Percentiles rank a stretch among this genome's conserved stretches.
Evolutionary conservation across 2,888 invertebrate genomes (phyloP).

Genomic region (Eueremaeus valkanovi): DNA sequence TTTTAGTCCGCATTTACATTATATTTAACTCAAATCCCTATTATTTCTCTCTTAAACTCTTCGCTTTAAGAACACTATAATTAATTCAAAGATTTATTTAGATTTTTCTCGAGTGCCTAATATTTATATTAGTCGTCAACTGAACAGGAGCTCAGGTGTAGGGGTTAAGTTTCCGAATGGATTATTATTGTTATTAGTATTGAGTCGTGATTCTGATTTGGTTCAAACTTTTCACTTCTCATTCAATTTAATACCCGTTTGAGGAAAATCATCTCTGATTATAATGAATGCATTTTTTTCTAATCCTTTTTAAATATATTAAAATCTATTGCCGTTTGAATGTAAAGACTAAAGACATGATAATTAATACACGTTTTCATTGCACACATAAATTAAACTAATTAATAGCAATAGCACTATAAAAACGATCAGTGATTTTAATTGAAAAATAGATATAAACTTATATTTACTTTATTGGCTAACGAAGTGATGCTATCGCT

Average conservation of each 20-base stretch:
- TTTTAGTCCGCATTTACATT: too few species aligned
- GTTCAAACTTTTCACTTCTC: neutral
- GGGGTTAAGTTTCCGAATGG: neutral
- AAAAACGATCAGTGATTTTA: too few species aligned
- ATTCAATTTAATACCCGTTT: neutral
- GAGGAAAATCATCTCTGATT: too few species aligned
- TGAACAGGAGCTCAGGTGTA: neutral
- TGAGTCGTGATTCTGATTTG: neutral
- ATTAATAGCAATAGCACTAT: conserved; percentile 22
- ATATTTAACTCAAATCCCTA: neutral
- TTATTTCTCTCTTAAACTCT: too few species aligned
- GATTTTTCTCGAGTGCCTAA: neutral
- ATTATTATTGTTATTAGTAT: neutral
- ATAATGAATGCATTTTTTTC: neutral
- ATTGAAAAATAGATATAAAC: too few species aligned
- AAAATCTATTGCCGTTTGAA: neutral
- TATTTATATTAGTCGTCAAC: conserved; percentile 8
- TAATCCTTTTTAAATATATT: neutral
- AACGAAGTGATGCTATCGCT: too few species aligned
- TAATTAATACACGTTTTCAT: neutral
- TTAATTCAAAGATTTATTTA: conserved; percentile 12
- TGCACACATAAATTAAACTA: neutral
- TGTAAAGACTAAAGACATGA: conserved; percentile 8
- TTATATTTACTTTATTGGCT: too few species aligned
- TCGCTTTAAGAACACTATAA: conserved; percentile 10